phyloP scores from a whole-genome alignment of 2,797 vertebrate species.

The Danio albolineatus region DNA sequence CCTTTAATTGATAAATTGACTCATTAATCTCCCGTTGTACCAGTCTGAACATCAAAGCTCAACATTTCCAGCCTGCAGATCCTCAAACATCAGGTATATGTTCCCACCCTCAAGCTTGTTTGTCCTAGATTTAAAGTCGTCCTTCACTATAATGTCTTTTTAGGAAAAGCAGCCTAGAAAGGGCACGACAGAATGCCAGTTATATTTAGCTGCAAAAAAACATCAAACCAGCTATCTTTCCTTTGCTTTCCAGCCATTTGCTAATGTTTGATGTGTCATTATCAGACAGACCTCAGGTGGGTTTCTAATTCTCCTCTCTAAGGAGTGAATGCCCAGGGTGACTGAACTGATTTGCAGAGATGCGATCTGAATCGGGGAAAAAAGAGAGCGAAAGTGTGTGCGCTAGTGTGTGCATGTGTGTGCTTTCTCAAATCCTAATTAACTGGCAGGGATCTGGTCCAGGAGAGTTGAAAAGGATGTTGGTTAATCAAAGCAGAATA shows the following conservation, averaged over 20 bases:
- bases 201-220: constrained; percentile 39
- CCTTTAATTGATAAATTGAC: neutral
- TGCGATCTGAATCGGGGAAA: constrained; percentile 28
- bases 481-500: constrained; percentile 50
- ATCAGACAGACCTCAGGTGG: constrained; percentile 16
- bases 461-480: constrained; percentile 57
- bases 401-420: neutral
- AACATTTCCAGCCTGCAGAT: constrained; percentile 7
- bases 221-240: constrained; percentile 9
- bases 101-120: constrained; percentile 20
- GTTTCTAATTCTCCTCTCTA: constrained; percentile 8
- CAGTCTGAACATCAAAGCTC: neutral
- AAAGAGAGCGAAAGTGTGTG: constrained; percentile 1
- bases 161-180: constrained; percentile 3
- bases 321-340: constrained; percentile 24
- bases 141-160: constrained; percentile 28
- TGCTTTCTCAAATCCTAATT: constrained; percentile 43
- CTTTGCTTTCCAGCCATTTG: neutral
- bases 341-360: constrained; percentile 18
- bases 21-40: neutral
- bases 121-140: constrained; percentile 42
- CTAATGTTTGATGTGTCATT: constrained; percentile 29
- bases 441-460: constrained; percentile 42
- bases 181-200: constrained; percentile 18
- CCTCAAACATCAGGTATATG: neutral